A percentile compares a stretch with the other conserved stretches of the same genome.
These are phyloP conservation scores for Tuberolachnus salignus DNA, from an alignment of 2,888 invertebrate genomes.

Conservation along the genomic window DNA sequence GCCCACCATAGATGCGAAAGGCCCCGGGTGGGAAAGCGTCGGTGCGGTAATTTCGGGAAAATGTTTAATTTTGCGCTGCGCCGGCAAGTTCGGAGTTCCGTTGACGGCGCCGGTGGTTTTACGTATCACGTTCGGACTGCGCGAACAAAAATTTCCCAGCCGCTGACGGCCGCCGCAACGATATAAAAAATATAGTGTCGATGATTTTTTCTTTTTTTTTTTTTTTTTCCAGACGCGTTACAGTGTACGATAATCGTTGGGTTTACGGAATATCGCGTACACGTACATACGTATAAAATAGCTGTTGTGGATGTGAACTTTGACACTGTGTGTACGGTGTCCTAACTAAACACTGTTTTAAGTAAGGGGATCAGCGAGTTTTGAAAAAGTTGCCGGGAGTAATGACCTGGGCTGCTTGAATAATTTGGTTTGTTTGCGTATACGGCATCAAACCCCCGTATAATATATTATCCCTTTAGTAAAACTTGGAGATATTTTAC, in stretches of 20 bases:
- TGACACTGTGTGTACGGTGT: not conserved
- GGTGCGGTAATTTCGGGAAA: too few species aligned
- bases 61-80: too few species aligned
- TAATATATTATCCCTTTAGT: conserved; percentile 25
- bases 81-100: too few species aligned
- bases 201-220: too few species aligned
- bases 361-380: conserved; percentile 31
- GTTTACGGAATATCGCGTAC: not conserved
- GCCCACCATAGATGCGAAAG: too few species aligned
- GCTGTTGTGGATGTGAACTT: not conserved
- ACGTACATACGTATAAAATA: not conserved
- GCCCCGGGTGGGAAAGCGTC: too few species aligned
- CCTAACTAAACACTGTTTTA: conserved; percentile 22
- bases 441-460: not conserved
- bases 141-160: too few species aligned
- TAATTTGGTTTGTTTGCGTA: conserved; percentile 20
- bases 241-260: not conserved
- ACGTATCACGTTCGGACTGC: too few species aligned
- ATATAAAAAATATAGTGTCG: too few species aligned
- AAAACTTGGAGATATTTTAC: conserved; percentile 29
- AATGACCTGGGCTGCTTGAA: conserved; percentile 27
- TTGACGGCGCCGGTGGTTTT: too few species aligned
- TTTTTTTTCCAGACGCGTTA: too few species aligned
- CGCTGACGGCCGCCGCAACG: too few species aligned
- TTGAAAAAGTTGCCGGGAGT: conserved; percentile 6